Percentiles rank a stretch among this genome's conserved stretches.
Conservation (phyloP, 2,797 vertebrate species). For the Sphaeramia orbicularis region DNA sequence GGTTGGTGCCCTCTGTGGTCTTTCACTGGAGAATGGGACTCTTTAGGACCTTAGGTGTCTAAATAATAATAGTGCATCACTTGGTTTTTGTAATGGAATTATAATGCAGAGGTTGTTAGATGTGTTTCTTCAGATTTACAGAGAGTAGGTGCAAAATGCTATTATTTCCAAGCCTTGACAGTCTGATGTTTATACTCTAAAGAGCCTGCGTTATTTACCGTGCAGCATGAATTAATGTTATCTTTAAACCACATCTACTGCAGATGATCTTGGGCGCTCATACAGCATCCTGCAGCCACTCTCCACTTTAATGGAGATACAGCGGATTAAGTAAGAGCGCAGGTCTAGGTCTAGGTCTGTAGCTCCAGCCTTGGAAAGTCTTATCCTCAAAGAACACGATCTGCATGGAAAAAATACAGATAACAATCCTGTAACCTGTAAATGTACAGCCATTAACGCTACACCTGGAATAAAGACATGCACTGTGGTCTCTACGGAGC, state of each 20-base stretch:
- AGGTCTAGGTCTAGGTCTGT: slow-evolving; percentile 76
- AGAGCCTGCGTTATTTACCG: slow-evolving; percentile 65
- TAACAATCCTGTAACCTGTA: slow-evolving; percentile 20
- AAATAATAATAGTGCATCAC: background rate
- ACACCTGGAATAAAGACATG: too few species aligned
- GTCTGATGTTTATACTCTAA: background rate
- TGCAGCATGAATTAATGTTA: slow-evolving; percentile 71
- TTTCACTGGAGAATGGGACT: slow-evolving; percentile 49
- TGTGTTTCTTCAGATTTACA: background rate
- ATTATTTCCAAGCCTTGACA: background rate
- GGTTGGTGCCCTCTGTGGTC: slow-evolving; percentile 66
- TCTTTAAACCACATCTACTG: slow-evolving; percentile 72
- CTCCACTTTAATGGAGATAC: slow-evolving; percentile 77
- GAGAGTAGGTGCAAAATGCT: too few species aligned
- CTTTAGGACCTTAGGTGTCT: slow-evolving; percentile 17
- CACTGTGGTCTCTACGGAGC: too few species aligned
- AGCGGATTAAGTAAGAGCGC: slow-evolving; percentile 64
- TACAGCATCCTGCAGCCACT: slow-evolving; percentile 80
- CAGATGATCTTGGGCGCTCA: slow-evolving; percentile 65
- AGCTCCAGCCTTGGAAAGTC: slow-evolving; percentile 68
- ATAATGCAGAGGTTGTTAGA: background rate
- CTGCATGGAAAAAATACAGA: slow-evolving; percentile 43
- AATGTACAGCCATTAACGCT: background rate
- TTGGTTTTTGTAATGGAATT: background rate
- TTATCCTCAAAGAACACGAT: slow-evolving; percentile 76